Evolutionary conservation across 2,113 vertebrate species (phyloP).

Genomic region (Hemichromis elongatus): DNA sequence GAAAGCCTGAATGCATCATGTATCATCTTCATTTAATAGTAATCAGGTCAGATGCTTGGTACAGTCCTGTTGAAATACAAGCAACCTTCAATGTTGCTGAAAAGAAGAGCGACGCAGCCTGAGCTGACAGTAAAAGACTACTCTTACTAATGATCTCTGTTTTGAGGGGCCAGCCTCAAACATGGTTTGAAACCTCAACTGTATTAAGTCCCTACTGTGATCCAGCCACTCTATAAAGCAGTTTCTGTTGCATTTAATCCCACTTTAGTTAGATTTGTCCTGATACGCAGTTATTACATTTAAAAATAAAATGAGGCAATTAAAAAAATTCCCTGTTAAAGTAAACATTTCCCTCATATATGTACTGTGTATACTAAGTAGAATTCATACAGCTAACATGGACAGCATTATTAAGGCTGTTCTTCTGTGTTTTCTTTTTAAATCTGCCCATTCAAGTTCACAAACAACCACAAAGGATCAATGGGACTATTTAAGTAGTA

Average conservation of each 20-base stretch:
- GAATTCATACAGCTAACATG: not conserved
- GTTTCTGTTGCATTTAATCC: not conserved
- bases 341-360: slow-evolving; percentile 9
- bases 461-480: not conserved
- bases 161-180: slow-evolving; percentile 67
- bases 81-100: not conserved
- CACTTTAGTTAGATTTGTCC: not conserved
- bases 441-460: slow-evolving; percentile 7
- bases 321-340: slow-evolving; percentile 1
- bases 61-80: not conserved
- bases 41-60: not conserved
- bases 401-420: slow-evolving; percentile 32
- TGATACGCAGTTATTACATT: not conserved
- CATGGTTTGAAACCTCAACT: not conserved
- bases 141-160: not conserved
- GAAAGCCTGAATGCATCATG: not conserved
- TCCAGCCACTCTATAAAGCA: slow-evolving; percentile 33
- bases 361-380: not conserved
- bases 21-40: not conserved
- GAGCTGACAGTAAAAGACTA: slow-evolving; percentile 5
- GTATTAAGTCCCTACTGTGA: slow-evolving; percentile 17
- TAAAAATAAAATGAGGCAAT: slow-evolving; percentile 9
- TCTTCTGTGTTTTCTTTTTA: not conserved
- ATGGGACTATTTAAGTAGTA: slow-evolving; percentile 3
- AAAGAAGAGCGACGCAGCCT: slow-evolving; percentile 3